A percentile compares a stretch with the other conserved stretches of the same genome.
These are phyloP conservation scores for Germaria angustata DNA, from an alignment of 2,888 invertebrate genomes.

Conservation along the genomic window DNA sequence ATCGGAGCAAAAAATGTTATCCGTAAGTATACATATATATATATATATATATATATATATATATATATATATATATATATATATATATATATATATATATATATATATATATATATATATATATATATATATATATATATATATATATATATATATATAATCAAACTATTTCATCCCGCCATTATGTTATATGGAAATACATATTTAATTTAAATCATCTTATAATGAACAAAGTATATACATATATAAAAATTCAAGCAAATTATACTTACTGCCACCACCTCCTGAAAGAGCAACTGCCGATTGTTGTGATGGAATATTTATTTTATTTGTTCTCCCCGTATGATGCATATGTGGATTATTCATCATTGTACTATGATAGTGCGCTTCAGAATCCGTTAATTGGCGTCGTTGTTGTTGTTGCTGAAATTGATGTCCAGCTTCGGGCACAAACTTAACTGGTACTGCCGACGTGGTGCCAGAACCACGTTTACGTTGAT, in stretches of 20 bases:
- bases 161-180: too few relatives aligned
- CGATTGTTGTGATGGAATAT: slow-evolving; percentile 67
- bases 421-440: slow-evolving; percentile 40
- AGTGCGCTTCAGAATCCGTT: slow-evolving; percentile 30
- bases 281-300: slow-evolving; percentile 65
- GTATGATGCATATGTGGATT: slow-evolving; percentile 40
- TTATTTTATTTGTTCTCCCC: slow-evolving; percentile 56
- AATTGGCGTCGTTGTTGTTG: slow-evolving; percentile 54
- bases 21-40: too few relatives aligned
- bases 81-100: too few relatives aligned
- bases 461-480: slow-evolving; percentile 27
- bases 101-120: not conserved
- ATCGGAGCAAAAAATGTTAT: too few relatives aligned
- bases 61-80: too few relatives aligned
- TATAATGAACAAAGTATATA: too few relatives aligned
- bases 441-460: slow-evolving; percentile 47
- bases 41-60: too few relatives aligned
- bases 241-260: not conserved
- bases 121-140: not conserved
- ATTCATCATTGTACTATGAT: slow-evolving; percentile 7
- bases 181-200: too few relatives aligned
- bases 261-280: slow-evolving; percentile 71
- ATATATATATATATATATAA: not conserved
- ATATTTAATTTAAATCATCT: too few relatives aligned
- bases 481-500: slow-evolving; percentile 56